phyloP scores from a whole-genome alignment of 2,888 invertebrate genomes.

The Drosophila recens region DNA sequence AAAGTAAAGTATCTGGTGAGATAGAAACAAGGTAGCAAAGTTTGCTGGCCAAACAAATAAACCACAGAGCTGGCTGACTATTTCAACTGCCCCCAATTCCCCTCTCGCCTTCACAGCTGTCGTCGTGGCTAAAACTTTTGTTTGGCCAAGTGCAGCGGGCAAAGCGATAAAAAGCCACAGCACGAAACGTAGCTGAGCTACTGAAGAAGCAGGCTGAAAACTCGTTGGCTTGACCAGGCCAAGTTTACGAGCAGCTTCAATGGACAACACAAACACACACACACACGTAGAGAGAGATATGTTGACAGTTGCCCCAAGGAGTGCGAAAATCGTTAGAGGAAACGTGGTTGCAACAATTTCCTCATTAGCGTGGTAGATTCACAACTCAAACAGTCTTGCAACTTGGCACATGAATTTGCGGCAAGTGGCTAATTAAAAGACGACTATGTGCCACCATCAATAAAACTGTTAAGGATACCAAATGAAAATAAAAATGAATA shows the following conservation, averaged over 20 bases:
- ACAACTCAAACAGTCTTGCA: constrained; percentile 25
- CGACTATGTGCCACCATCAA: constrained; percentile 12
- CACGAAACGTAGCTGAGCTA: constrained; percentile 55
- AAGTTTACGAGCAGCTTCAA: constrained; percentile 57
- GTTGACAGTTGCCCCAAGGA: constrained; percentile 26
- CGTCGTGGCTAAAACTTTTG: constrained; percentile 66
- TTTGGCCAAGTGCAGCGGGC: constrained; percentile 76
- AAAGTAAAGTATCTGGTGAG: constrained; percentile 69
- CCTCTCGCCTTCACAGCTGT: background rate
- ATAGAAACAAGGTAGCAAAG: constrained; percentile 68
- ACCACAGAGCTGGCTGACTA: constrained; percentile 52
- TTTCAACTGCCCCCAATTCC: background rate
- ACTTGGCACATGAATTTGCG: constrained; percentile 20
- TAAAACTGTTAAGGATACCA: constrained; percentile 8
- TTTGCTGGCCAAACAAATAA: constrained; percentile 80
- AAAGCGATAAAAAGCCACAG: constrained; percentile 67
- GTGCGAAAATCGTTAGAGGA: constrained; percentile 16
- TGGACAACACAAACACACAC: constrained; percentile 28
- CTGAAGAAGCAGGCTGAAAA: constrained; percentile 36
- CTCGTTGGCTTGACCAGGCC: constrained; percentile 57
- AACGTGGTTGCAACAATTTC: constrained; percentile 46
- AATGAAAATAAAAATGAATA: background rate
- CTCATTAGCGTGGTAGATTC: constrained; percentile 55
- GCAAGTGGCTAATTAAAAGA: constrained; percentile 41
- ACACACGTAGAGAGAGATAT: constrained; percentile 2